Conservation (phyloP, 35 echinoderm and acorn worm species). For the Hemicentrotus pulcherrimus region DNA sequence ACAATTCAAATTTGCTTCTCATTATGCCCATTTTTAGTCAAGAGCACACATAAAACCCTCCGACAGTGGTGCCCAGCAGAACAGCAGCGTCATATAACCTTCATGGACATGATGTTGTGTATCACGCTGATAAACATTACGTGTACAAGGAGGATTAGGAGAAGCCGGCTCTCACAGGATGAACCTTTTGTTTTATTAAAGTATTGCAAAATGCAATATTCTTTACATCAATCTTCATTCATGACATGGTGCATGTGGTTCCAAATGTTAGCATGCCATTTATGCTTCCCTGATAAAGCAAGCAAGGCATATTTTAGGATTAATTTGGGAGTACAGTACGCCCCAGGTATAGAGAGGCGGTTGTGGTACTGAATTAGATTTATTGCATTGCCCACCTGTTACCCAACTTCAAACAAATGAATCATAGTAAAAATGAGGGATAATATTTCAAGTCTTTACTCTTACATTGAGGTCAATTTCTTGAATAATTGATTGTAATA, state of each 20-base stretch:
- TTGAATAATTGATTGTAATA: not conserved
- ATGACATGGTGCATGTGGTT: not conserved
- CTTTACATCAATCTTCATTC: not conserved
- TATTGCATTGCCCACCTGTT: not conserved
- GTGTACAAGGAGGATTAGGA: not conserved
- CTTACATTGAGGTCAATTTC: not conserved
- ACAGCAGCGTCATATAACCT: not conserved
- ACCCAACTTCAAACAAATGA: not conserved
- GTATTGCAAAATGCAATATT: not conserved
- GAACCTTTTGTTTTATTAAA: not conserved
- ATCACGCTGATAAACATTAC: not conserved
- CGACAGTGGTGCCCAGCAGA: not conserved
- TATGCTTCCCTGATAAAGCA: not conserved
- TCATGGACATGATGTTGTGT: not conserved
- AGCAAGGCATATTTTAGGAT: not conserved
- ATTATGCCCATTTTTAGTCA: slow-evolving; percentile 33
- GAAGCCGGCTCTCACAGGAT: not conserved
- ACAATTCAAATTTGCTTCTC: slow-evolving; percentile 39
- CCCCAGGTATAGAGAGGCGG: not conserved
- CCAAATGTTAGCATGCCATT: not conserved
- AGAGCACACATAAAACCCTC: slow-evolving; percentile 14
- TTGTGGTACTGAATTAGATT: not conserved
- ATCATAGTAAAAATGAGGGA: not conserved
- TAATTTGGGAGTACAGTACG: not conserved
- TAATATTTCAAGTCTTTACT: not conserved